phyloP scores from a whole-genome alignment of 2,113 vertebrate genomes.

The Mohoua ochrocephala region DNA sequence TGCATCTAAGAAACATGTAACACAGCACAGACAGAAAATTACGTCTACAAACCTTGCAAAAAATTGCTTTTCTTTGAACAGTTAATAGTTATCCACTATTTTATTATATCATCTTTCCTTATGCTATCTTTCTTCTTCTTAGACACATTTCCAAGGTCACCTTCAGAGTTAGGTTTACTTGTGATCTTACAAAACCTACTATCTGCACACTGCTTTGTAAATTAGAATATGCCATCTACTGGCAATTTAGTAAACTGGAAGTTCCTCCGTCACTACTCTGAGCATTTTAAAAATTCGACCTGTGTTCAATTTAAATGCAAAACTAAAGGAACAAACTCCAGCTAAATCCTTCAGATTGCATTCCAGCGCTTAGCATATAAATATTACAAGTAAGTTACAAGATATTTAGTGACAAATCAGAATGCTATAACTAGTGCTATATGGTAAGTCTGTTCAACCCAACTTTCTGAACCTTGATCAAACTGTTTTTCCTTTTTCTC shows the following conservation, averaged over 20 bases:
- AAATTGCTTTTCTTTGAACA: neutral
- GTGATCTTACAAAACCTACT: neutral
- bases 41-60: neutral
- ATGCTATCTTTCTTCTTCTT: neutral
- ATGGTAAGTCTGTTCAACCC: neutral
- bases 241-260: neutral
- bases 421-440: neutral
- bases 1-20: neutral
- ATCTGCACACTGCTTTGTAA: neutral
- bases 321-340: neutral
- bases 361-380: neutral
- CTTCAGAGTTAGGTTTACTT: neutral
- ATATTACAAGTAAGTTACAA: neutral
- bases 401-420: neutral
- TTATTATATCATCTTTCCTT: neutral
- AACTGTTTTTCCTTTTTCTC: neutral
- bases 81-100: neutral
- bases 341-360: neutral
- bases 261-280: neutral
- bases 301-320: neutral
- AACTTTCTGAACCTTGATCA: neutral
- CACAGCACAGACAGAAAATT: rapidly evolving
- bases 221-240: conserved; percentile 4
- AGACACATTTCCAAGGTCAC: neutral
- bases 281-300: neutral